These are phyloP conservation scores for Ctenodactylus gundi DNA, from an alignment of 2,113 vertebrate species.

Conservation along the genomic window DNA sequence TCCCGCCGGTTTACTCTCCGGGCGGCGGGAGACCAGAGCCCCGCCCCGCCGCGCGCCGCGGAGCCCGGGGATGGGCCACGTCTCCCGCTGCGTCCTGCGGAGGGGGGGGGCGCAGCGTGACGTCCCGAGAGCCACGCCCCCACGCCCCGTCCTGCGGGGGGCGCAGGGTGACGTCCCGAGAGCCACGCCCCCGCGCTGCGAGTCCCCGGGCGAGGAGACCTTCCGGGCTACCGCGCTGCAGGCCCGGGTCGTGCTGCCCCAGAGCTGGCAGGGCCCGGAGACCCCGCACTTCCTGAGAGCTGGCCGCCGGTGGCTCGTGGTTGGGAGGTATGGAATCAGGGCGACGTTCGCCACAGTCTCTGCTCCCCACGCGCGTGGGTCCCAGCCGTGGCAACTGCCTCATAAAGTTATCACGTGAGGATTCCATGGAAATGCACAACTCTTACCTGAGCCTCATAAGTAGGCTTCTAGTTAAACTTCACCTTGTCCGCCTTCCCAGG, in stretches of 20 bases:
- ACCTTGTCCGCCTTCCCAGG: not conserved
- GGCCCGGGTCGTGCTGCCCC: not conserved
- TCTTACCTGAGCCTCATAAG: not conserved
- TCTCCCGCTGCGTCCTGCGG: not conserved
- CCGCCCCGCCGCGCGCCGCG: not conserved
- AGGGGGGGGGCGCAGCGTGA: too few relatives aligned
- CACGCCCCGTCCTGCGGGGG: fast-evolving
- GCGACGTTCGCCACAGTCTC: not conserved
- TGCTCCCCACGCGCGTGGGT: fast-evolving
- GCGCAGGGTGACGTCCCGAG: fast-evolving
- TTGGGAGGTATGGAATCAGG: fast-evolving
- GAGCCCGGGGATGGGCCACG: not conserved
- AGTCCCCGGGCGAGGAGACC: not conserved
- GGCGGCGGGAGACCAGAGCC: not conserved
- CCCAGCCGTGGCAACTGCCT: not conserved
- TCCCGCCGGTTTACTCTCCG: not conserved
- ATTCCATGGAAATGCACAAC: not conserved
- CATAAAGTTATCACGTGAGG: not conserved
- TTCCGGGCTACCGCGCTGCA: not conserved
- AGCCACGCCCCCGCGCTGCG: not conserved
- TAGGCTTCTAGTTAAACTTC: too few relatives aligned
- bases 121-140: too few relatives aligned
- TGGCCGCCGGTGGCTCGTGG: not conserved
- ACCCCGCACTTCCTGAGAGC: not conserved
- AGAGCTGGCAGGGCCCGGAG: not conserved